Evolutionary conservation across 2,113 vertebrate genomes (phyloP).

Genomic region (Caloenas nicobarica): DNA sequence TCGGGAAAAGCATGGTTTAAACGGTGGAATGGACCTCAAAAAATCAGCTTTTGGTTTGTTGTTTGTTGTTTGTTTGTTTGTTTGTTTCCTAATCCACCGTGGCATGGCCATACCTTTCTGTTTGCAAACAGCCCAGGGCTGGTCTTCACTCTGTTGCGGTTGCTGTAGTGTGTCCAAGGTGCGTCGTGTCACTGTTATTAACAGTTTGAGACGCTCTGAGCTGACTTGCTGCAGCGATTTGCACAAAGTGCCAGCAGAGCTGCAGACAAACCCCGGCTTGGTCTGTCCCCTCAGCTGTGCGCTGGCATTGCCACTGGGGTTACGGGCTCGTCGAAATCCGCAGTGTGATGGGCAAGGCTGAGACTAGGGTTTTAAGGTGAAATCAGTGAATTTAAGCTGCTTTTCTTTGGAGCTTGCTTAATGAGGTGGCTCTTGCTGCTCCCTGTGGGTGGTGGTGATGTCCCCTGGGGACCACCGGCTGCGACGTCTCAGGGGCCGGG

Average conservation of each 20-base stretch:
- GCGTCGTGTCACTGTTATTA: background rate
- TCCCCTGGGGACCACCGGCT: background rate
- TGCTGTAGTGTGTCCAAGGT: fast-evolving
- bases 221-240: too few species aligned
- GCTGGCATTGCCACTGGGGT: too few species aligned
- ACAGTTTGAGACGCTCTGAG: background rate
- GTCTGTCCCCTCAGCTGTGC: too few species aligned
- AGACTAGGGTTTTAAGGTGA: too few species aligned
- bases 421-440: too few species aligned
- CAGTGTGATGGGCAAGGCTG: too few species aligned
- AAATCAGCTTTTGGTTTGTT: background rate
- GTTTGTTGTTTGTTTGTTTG: too few species aligned
- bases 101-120: background rate
- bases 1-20: background rate
- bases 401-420: too few species aligned
- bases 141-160: background rate
- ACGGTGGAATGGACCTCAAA: background rate
- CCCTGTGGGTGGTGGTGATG: fast-evolving
- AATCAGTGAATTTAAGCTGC: too few species aligned
- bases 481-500: fast-evolving
- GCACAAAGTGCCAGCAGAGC: too few species aligned
- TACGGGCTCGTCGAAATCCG: too few species aligned
- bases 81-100: fast-evolving
- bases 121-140: background rate
- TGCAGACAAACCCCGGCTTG: too few species aligned